Conservation (phyloP, 1,140 invertebrate genomes). For the Ips typographus region DNA sequence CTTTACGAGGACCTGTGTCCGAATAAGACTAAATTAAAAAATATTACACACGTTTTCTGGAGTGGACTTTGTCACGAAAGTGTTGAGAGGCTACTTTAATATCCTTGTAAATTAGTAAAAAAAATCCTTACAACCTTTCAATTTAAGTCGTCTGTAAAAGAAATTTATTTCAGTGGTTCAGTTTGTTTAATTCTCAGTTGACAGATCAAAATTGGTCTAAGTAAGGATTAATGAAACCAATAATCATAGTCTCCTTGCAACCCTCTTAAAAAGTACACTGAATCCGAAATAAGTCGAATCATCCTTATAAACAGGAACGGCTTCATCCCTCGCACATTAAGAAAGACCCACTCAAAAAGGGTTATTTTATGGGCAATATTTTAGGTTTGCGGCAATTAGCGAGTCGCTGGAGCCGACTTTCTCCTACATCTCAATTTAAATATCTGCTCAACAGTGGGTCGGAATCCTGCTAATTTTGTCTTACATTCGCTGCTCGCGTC, state of each 20-base stretch:
- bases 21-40: slow-evolving; percentile 47
- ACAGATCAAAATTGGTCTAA: not conserved
- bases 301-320: slow-evolving; percentile 34
- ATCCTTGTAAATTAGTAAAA: slow-evolving; percentile 11
- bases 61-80: slow-evolving; percentile 29
- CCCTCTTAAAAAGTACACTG: slow-evolving; percentile 1
- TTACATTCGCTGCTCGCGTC: not conserved
- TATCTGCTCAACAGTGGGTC: slow-evolving; percentile 38
- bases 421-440: slow-evolving; percentile 51
- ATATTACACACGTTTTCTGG: slow-evolving; percentile 29
- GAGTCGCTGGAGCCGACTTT: slow-evolving; percentile 50
- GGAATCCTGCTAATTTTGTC: not conserved
- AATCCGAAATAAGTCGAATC: slow-evolving; percentile 17
- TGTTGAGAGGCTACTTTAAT: slow-evolving; percentile 12
- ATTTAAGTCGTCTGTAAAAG: too few species aligned
- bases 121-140: not conserved
- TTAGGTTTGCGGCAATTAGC: slow-evolving; percentile 49
- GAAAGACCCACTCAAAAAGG: slow-evolving; percentile 38
- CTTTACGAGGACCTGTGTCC: slow-evolving; percentile 38
- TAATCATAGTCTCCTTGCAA: not conserved
- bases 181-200: not conserved
- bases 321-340: slow-evolving; percentile 33
- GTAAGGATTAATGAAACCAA: slow-evolving; percentile 1
- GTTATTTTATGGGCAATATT: slow-evolving; percentile 49
- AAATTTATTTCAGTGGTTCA: too few species aligned